phyloP scores from a whole-genome alignment of 1,140 invertebrate species.

The Drosophila repletoides region DNA sequence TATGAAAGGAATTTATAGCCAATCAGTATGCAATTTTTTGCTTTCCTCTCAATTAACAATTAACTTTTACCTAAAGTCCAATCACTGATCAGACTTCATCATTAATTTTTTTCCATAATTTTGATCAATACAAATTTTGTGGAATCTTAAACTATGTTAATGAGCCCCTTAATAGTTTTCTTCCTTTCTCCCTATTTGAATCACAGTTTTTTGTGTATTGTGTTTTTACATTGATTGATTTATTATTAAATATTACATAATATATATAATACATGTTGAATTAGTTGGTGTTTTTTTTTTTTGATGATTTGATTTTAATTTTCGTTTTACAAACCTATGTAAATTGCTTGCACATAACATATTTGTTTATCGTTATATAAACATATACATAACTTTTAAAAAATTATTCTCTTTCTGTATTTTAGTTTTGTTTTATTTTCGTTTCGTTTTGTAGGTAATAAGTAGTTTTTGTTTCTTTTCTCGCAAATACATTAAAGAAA shows the following conservation, averaged over 20 bases:
- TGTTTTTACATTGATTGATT: constrained; percentile 3
- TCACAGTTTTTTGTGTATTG: neutral
- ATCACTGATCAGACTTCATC: too few species aligned
- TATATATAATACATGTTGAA: constrained; percentile 72
- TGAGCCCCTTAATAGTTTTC: too few species aligned
- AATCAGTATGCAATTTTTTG: too few species aligned
- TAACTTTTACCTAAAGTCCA: too few species aligned
- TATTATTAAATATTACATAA: constrained; percentile 43
- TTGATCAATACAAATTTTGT: too few species aligned
- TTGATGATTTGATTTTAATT: too few species aligned
- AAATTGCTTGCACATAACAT: constrained; percentile 48
- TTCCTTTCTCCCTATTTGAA: too few species aligned
- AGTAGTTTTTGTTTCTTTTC: constrained; percentile 5
- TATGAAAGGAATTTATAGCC: too few species aligned
- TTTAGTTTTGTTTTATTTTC: constrained; percentile 13
- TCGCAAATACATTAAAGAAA: constrained; percentile 22
- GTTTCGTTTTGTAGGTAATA: constrained; percentile 25
- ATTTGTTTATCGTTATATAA: constrained; percentile 13
- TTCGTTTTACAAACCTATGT: constrained; percentile 22
- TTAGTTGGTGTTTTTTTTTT: constrained; percentile 53
- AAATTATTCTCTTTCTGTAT: constrained; percentile 12
- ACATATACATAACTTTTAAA: constrained; percentile 13
- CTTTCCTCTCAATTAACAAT: too few species aligned
- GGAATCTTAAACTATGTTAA: too few species aligned
- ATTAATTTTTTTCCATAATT: too few species aligned